phyloP scores from a whole-genome alignment of 2,888 invertebrate genomes.

The Scrobipalpa costella region DNA sequence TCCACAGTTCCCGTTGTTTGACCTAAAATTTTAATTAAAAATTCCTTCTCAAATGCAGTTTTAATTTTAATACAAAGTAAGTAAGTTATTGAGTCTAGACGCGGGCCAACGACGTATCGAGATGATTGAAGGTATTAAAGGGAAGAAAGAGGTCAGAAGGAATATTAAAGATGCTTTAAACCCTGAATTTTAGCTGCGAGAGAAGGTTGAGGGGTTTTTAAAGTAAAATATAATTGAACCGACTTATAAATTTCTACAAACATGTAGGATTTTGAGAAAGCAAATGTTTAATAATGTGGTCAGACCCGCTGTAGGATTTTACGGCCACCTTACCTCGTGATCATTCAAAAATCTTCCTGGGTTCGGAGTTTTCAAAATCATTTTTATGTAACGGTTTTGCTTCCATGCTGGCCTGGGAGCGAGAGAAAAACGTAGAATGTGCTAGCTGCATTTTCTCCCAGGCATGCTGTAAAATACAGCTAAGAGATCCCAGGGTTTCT shows the following conservation, averaged over 20 bases:
- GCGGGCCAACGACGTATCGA: conserved; percentile 8
- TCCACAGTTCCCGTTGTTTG: conserved; percentile 10
- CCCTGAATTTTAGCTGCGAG: background rate
- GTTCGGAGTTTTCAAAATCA: background rate
- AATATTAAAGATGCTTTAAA: conserved; percentile 8
- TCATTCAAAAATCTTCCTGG: too few relatives aligned
- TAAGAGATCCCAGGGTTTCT: too few relatives aligned
- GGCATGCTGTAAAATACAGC: too few relatives aligned
- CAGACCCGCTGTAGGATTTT: too few relatives aligned
- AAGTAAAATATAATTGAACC: background rate
- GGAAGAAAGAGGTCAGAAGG: conserved; percentile 8
- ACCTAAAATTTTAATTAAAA: conserved; percentile 23
- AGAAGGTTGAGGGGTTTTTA: background rate
- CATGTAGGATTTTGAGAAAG: too few relatives aligned
- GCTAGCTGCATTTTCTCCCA: too few relatives aligned
- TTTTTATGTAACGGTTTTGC: background rate
- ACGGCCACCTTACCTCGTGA: too few relatives aligned
- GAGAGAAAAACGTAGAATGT: too few relatives aligned
- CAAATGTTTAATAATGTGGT: too few relatives aligned
- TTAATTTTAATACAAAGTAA: conserved; percentile 21
- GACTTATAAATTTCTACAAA: too few relatives aligned
- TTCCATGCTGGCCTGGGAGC: too few relatives aligned
- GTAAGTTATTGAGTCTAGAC: conserved; percentile 20
- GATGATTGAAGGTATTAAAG: conserved; percentile 17
- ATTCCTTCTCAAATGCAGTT: conserved; percentile 15